Percentiles rank a stretch among this genome's conserved stretches.
Conservation (phyloP, 2,113 vertebrate genomes). For the Egretta garzetta region DNA sequence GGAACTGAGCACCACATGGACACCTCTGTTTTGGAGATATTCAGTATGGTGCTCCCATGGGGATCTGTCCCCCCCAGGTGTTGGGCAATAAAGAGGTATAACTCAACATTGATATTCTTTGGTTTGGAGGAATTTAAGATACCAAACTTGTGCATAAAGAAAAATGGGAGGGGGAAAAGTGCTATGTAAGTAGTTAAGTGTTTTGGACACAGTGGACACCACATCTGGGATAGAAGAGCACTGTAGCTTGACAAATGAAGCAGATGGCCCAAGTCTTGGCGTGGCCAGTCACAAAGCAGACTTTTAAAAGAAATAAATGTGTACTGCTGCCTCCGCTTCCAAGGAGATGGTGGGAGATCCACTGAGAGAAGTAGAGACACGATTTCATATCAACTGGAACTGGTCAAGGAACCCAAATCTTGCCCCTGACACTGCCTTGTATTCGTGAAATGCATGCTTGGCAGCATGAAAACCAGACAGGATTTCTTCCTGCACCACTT, state of each 20-base stretch:
- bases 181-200: not conserved
- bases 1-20: not conserved
- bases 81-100: not conserved
- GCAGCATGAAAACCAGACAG: not conserved
- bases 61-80: not conserved
- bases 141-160: not conserved
- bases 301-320: not conserved
- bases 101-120: not conserved
- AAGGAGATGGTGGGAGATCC: not conserved
- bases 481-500: not conserved
- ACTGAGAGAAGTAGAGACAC: not conserved
- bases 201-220: not conserved
- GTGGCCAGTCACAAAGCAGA: not conserved
- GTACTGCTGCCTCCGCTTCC: not conserved
- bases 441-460: too few species aligned
- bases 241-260: not conserved
- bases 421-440: not conserved
- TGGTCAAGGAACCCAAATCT: not conserved
- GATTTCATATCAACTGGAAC: not conserved
- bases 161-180: rapidly evolving
- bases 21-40: not conserved
- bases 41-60: not conserved
- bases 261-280: not conserved
- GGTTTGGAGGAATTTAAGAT: not conserved
- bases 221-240: rapidly evolving